Percentiles rank a stretch among this genome's conserved stretches.
These are phyloP conservation scores for Coreoperca whiteheadi DNA, from an alignment of 2,113 vertebrate genomes.

Conservation along the genomic window DNA sequence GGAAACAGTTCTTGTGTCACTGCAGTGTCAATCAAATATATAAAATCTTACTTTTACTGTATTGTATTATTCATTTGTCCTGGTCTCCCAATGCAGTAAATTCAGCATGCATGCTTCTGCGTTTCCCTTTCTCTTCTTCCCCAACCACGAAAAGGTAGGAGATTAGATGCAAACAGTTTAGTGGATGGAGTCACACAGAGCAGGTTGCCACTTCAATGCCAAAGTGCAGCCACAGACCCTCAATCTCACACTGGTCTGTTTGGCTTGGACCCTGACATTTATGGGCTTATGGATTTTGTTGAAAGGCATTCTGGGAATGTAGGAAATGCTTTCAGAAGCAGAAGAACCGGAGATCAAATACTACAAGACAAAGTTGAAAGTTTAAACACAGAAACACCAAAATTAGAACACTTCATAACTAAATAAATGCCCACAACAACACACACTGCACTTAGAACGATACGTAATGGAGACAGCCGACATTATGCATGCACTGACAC, in stretches of 20 bases:
- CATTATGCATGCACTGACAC: not conserved
- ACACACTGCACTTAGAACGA: too few relatives aligned
- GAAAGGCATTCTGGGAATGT: slow-evolving; percentile 27
- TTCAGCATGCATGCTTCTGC: not conserved
- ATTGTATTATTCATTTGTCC: not conserved
- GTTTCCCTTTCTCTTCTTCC: not conserved
- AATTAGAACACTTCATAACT: too few relatives aligned
- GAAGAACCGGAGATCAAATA: not conserved
- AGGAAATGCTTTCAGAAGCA: not conserved
- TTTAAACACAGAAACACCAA: not conserved
- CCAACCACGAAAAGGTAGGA: too few relatives aligned
- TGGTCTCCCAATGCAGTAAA: not conserved
- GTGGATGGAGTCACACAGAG: not conserved
- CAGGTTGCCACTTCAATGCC: not conserved
- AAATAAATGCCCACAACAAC: not conserved
- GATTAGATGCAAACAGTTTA: not conserved
- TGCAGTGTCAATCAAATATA: not conserved
- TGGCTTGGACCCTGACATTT: slow-evolving; percentile 1
- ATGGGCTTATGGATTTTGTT: slow-evolving; percentile 17
- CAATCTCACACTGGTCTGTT: not conserved
- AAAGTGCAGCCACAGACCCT: not conserved
- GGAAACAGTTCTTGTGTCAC: not conserved
- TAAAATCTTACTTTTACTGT: not conserved
- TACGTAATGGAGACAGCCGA: too few relatives aligned
- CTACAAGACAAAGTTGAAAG: not conserved